phyloP scores from a whole-genome alignment of 2,797 vertebrate genomes.

The Hydrophis major region DNA sequence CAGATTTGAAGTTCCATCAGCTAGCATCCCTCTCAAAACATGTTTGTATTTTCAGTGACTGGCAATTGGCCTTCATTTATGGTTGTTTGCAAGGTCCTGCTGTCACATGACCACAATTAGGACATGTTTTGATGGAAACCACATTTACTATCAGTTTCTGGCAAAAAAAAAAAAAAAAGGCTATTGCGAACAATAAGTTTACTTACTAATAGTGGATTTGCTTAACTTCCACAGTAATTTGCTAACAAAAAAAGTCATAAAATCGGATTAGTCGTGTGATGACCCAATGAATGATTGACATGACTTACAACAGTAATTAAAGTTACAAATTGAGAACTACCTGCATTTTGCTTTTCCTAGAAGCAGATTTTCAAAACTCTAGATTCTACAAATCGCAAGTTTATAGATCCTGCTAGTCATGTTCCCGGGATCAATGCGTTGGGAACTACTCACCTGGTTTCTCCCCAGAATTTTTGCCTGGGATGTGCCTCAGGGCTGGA shows the following conservation, averaged over 20 bases:
- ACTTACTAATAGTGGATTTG: neutral
- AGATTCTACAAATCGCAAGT: neutral
- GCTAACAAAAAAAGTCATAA: neutral
- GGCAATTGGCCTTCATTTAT: neutral
- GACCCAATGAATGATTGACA: neutral
- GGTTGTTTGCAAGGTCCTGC: neutral
- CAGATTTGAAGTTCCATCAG: neutral
- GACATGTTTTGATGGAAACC: neutral
- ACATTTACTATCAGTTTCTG: neutral
- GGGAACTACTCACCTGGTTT: conserved; percentile 65
- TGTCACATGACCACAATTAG: neutral
- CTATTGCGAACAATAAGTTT: neutral
- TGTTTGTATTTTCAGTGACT: neutral
- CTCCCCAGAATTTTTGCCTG: conserved; percentile 47
- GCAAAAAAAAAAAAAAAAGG: neutral
- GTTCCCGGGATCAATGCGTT: too few species aligned
- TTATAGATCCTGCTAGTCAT: neutral
- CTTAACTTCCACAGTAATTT: neutral
- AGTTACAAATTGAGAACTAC: neutral
- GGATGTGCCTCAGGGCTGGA: conserved; percentile 60
- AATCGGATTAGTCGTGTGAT: neutral
- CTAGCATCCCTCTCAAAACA: neutral
- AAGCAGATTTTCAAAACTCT: neutral
- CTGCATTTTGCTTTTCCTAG: neutral
- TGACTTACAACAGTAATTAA: neutral